A percentile compares a stretch with the other conserved stretches of the same genome.
Conservation (phyloP, 2,797 vertebrate genomes). For the Microctenopoma lineatum region DNA sequence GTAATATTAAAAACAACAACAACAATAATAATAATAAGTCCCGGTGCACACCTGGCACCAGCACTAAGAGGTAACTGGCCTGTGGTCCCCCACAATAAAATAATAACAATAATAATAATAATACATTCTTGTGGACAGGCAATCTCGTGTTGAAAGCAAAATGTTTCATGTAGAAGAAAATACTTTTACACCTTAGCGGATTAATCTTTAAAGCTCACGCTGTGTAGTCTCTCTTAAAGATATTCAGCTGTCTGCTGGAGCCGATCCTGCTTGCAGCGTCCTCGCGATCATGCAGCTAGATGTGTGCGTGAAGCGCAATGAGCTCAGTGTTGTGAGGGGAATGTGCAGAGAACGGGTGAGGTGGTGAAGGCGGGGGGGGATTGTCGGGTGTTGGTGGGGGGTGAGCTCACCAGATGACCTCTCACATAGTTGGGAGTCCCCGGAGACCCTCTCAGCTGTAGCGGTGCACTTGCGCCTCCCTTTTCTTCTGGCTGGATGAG, state of each 20-base stretch:
- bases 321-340: constrained; percentile 65
- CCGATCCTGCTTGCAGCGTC: constrained; percentile 17
- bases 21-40: no score
- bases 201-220: constrained; percentile 6
- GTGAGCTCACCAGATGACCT: constrained; percentile 56
- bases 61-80: no score
- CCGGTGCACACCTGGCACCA: no score
- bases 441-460: constrained; percentile 76
- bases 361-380: background rate
- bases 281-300: constrained; percentile 57
- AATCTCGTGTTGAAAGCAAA: background rate
- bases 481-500: constrained; percentile 56
- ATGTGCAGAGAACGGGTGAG: constrained; percentile 29
- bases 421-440: constrained; percentile 63
- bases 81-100: no score
- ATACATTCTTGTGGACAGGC: no score
- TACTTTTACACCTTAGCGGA: background rate
- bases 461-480: constrained; percentile 63
- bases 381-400: constrained; percentile 20
- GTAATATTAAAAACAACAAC: no score
- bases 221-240: constrained; percentile 4
- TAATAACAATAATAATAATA: no score
- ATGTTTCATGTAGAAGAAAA: background rate
- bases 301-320: constrained; percentile 50
- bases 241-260: constrained; percentile 17